Base-by-base conservation (phyloP, 2,888 invertebrate species). In the Rugalucina vietnamica region DNA sequence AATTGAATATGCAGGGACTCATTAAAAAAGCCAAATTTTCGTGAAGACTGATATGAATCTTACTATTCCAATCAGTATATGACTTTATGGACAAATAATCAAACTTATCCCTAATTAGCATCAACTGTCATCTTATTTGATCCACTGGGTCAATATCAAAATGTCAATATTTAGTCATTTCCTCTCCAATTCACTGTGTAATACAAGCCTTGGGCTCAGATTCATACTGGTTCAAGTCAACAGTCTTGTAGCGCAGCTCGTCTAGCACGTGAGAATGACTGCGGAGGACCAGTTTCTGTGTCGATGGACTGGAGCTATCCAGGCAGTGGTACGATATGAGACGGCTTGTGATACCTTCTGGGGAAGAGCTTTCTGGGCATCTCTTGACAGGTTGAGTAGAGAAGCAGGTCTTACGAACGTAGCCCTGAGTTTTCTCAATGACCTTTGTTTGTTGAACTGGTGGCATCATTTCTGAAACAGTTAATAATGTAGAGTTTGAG, bases 331-430 rank as follows among this genome's bases (percentile, higher is more conserved):
- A 86, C 0, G 73, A 29, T 10, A 89, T 85, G 5, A 65, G 71
- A 21, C 60, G 76, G 8, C 69, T 57, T 32, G 72, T 82, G 27
- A 54, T 79, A 10, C 72, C 75, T 18, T 80, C 57, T 43, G 86
- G 81, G 54, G 37, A 43, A 27, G 84, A 86, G 8, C 60, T 49
- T 18, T 82, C 50, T 57, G 84, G 82, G 76, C 90, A 90, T 71
- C 74, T 76, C 71, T 75, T 86, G 36, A 90, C 83, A 3, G 89
- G 88, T 21, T 60, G 43, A 21, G 36, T 81, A 21, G 90, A 90
- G 81, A 89, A 88, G 70, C 90, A 90, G 0, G 85, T 76, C 36
- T 82, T 79, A 4, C n/a, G 71, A 24, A 70, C 50, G 5, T 71
- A 29, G 21, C 70, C 60, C n/a, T 73, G 60, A 27, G 32, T 74